Percentiles rank a stretch among this genome's conserved stretches.
These are phyloP conservation scores for Manis javanica DNA, from an alignment of 2,797 vertebrate genomes.

Conservation along the genomic window DNA sequence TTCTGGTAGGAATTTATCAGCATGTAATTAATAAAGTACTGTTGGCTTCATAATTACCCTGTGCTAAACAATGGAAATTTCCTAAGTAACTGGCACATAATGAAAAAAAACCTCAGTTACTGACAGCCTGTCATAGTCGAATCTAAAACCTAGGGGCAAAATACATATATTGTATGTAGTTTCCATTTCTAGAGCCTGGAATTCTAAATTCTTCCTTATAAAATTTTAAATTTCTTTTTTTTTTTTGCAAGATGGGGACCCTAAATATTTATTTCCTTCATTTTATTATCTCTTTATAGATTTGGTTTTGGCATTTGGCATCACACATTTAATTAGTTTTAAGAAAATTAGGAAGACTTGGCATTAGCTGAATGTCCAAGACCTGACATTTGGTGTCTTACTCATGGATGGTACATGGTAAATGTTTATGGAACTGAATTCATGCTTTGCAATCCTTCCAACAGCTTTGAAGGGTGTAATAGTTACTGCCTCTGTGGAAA, in stretches of 20 bases:
- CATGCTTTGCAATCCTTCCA: not conserved
- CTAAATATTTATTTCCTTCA: slow-evolving; percentile 64
- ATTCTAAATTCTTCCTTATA: slow-evolving; percentile 79
- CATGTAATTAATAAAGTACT: slow-evolving; percentile 64
- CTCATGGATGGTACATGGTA: not conserved
- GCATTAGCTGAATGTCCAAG: not conserved
- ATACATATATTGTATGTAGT: slow-evolving; percentile 80
- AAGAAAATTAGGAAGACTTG: not conserved
- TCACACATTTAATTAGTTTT: not conserved
- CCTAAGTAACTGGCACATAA: slow-evolving; percentile 75
- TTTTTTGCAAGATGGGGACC: not conserved
- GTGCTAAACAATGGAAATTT: slow-evolving; percentile 74
- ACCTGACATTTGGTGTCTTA: not conserved
- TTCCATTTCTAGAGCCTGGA: slow-evolving; percentile 78
- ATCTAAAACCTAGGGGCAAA: slow-evolving; percentile 81
- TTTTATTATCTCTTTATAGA: slow-evolving; percentile 44
- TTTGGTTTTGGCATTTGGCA: slow-evolving; percentile 30
- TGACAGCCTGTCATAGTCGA: slow-evolving; percentile 80
- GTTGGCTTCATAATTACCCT: slow-evolving; percentile 68
- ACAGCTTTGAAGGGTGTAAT: slow-evolving; percentile 25
- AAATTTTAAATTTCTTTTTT: slow-evolving; percentile 73
- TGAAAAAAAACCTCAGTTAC: slow-evolving; percentile 72
- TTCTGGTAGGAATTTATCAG: slow-evolving; percentile 50
- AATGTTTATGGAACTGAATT: not conserved
- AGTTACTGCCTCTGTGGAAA: slow-evolving; percentile 15